Evolutionary conservation across 2,797 vertebrate genomes (phyloP), one percentile per base, ranked within the genome.

Genomic region (Remorina albescens): DNA sequence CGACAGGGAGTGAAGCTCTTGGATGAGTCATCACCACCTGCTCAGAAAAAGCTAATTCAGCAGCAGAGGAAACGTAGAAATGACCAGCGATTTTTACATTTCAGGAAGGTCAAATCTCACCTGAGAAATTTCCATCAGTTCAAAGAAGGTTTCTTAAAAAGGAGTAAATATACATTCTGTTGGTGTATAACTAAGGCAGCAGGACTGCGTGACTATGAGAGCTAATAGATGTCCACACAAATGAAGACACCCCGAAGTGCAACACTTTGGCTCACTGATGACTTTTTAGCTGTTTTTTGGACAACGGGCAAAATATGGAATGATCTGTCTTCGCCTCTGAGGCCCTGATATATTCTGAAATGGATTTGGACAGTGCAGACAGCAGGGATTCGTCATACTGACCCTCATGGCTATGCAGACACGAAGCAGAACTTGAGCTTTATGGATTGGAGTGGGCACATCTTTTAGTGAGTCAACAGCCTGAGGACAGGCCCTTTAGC

Each of bases 401-500:
- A 76, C 25, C 32, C n/a, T 8, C 16, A 49, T 26, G 69, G 36
- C 46, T 15, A 15, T 59, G 23, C 49, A 74, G 23, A 46, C 51
- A 32, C 26, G 25, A 57, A 41, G 32, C n/a, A 55, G 44, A 28
- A 53, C 34, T 23, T 59, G 55, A 55, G 37, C 36, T 53, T 61
- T 30, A 66, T 28, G 44, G 50, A 69, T 42, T 41, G 32, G 26
- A 44, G 13, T n/a, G 37, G 42, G 32, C 21, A 15, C 8, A 2
- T 58, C 61, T 66, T 58, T 46, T 42, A 26, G 47, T 64, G 71
- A 74, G 51, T 57, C 61, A 50, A 37, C 21, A 67, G 51, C 9
- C 57, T 37, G 23, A 3, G 51, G 19, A 32, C 6, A 2, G 54
- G 26, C 62, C 32, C 18, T 53, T 37, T 46, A 50, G 25, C 55